Percentiles rank a stretch among this genome's conserved stretches.
phyloP scores from a whole-genome alignment of 2,888 invertebrate species.

The Lasioglossum leucozonium region DNA sequence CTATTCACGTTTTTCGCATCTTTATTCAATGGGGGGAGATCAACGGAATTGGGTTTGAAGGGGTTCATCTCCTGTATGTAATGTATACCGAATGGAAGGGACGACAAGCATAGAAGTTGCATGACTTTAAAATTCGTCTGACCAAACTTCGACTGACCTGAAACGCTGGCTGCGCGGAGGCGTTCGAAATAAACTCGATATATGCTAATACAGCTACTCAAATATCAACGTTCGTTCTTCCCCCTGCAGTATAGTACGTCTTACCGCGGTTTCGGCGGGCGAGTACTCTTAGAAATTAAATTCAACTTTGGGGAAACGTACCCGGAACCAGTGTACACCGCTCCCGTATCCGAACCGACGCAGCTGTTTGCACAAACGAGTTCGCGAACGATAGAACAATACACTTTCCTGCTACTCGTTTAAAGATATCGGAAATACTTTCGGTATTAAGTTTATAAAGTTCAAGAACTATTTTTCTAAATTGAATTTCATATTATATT shows the following conservation, averaged over 20 bases:
- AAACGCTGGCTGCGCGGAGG: not conserved
- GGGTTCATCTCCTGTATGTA: not conserved
- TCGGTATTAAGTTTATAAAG: not conserved
- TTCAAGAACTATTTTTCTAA: not conserved
- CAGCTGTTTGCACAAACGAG: not conserved
- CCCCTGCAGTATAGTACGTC: not conserved
- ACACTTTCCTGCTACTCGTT: not conserved
- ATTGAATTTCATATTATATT: not conserved
- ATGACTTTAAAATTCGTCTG: conserved; percentile 16
- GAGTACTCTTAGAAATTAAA: not conserved
- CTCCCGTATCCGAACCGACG: not conserved
- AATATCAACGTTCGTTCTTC: not conserved
- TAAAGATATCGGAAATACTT: not conserved
- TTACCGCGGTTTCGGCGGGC: not conserved
- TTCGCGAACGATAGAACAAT: not conserved
- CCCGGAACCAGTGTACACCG: not conserved
- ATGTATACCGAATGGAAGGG: not conserved
- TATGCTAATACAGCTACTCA: conserved; percentile 18
- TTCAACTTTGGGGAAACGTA: not conserved
- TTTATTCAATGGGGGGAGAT: conserved; percentile 5
- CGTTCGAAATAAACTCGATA: not conserved
- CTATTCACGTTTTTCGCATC: conserved; percentile 8
- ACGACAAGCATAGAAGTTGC: conserved; percentile 16
- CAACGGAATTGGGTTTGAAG: not conserved
- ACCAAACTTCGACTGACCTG: conserved; percentile 7